Percentiles rank a stretch among this genome's conserved stretches.
These are phyloP conservation scores for Uloborus plumipes DNA, from an alignment of 2,888 invertebrate species.

Conservation along the genomic window DNA sequence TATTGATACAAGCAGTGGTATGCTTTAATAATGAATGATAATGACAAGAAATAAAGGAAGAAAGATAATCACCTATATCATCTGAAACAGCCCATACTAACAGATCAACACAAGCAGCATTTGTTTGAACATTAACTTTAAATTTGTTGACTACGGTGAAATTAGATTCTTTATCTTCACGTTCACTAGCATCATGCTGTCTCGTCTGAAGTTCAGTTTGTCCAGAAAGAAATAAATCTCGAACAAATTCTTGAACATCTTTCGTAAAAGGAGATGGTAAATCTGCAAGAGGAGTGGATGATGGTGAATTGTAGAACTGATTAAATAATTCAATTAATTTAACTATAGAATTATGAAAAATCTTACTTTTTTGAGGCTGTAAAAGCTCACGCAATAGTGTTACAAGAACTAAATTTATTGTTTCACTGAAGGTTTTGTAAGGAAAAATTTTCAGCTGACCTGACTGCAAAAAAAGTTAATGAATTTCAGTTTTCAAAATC, in stretches of 20 bases:
- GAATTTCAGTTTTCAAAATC: background rate
- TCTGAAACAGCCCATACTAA: constrained; percentile 98
- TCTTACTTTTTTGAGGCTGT: constrained; percentile 82
- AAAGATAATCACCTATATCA: constrained; percentile 82
- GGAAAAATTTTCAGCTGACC: constrained; percentile 81
- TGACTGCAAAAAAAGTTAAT: constrained; percentile 68
- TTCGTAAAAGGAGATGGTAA: constrained; percentile 90
- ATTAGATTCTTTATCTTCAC: constrained; percentile 85
- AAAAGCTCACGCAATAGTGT: constrained; percentile 90
- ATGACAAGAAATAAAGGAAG: background rate
- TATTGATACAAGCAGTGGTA: too few relatives aligned
- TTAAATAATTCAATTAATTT: background rate
- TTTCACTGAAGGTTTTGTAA: constrained; percentile 95
- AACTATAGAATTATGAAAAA: background rate
- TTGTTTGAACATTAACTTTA: constrained; percentile 95
- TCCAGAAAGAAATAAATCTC: constrained; percentile 89
- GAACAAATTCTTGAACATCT: constrained; percentile 92
- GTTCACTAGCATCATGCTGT: constrained; percentile 78
- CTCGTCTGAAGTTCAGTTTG: constrained; percentile 92
- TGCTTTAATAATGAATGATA: too few relatives aligned
- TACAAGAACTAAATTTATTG: constrained; percentile 91
- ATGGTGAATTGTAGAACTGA: constrained; percentile 79
- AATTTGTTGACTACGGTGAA: constrained; percentile 86
- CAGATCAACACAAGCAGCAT: constrained; percentile 96
- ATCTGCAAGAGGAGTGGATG: constrained; percentile 74